phyloP scores from a whole-genome alignment of 2,113 vertebrate genomes.

The Falco punctatus region DNA sequence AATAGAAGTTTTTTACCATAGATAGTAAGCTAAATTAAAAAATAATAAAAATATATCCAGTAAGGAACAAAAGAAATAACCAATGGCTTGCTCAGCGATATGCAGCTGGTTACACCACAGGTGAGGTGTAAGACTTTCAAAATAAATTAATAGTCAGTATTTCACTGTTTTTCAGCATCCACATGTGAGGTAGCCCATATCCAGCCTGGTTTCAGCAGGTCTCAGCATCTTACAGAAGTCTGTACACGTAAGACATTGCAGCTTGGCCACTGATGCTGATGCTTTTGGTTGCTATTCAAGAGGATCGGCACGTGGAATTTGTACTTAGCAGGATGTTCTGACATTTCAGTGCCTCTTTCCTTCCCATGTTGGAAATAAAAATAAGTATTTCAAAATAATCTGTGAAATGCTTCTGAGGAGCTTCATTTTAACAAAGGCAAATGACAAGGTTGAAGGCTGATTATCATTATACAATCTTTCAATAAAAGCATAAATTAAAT shows the following conservation, averaged over 20 bases:
- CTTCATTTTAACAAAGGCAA: background rate
- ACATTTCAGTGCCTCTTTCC: background rate
- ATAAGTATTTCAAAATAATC: background rate
- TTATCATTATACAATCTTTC: background rate
- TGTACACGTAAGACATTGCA: background rate
- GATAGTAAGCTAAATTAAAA: background rate
- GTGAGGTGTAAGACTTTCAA: background rate
- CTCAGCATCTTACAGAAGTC: background rate
- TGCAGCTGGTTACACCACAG: background rate
- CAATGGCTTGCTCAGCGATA: background rate
- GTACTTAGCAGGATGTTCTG: background rate
- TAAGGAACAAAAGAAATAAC: background rate
- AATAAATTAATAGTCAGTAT: background rate
- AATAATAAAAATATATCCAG: background rate
- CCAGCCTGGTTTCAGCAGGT: background rate
- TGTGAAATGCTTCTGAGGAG: background rate
- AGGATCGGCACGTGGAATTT: background rate
- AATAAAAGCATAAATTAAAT: background rate
- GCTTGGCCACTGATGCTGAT: background rate
- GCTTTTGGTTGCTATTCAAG: background rate
- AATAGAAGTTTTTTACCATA: background rate
- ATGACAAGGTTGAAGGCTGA: background rate
- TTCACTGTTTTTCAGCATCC: background rate
- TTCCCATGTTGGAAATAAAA: background rate
- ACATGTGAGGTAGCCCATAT: background rate